These are phyloP conservation scores for Molorchus minor DNA, from an alignment of 2,888 invertebrate genomes.

Conservation along the genomic window DNA sequence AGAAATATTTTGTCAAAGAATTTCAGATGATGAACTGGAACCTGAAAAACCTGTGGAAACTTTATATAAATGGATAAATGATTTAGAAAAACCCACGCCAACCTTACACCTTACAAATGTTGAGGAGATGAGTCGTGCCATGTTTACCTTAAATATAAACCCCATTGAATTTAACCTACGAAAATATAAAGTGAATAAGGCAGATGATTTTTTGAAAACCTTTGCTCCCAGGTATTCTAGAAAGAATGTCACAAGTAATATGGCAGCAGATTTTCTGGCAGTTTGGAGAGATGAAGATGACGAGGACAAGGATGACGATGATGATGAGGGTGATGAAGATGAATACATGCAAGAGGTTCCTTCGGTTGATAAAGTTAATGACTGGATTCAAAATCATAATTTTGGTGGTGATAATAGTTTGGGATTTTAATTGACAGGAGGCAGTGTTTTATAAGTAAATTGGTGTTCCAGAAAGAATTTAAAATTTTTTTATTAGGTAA, in stretches of 20 bases:
- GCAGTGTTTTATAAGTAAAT: too few species aligned
- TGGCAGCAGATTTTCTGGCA: constrained; percentile 45
- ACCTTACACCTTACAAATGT: constrained; percentile 37
- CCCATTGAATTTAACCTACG: constrained; percentile 18
- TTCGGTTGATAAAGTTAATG: constrained; percentile 45
- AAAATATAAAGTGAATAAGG: constrained; percentile 26
- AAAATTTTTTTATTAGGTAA: too few species aligned
- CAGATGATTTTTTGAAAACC: constrained; percentile 33
- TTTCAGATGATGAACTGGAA: constrained; percentile 25
- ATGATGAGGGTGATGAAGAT: constrained; percentile 31
- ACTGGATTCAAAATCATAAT: constrained; percentile 45
- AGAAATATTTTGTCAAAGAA: constrained; percentile 46
- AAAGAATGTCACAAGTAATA: constrained; percentile 37
- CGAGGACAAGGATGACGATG: constrained; percentile 34
- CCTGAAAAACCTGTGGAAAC: constrained; percentile 23
- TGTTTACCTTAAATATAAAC: constrained; percentile 33
- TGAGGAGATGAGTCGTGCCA: constrained; percentile 35
- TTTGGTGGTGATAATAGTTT: constrained; percentile 30
- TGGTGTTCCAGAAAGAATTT: too few species aligned
- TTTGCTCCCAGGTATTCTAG: constrained; percentile 34
- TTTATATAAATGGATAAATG: constrained; percentile 40
- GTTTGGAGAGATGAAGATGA: constrained; percentile 47
- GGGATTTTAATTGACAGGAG: too few species aligned
- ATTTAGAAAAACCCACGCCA: constrained; percentile 30
- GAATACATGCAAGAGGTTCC: constrained; percentile 42